Percentiles rank a stretch among this genome's conserved stretches.
Evolutionary conservation across 1,140 invertebrate genomes (phyloP).

Genomic region (Sipha flava): DNA sequence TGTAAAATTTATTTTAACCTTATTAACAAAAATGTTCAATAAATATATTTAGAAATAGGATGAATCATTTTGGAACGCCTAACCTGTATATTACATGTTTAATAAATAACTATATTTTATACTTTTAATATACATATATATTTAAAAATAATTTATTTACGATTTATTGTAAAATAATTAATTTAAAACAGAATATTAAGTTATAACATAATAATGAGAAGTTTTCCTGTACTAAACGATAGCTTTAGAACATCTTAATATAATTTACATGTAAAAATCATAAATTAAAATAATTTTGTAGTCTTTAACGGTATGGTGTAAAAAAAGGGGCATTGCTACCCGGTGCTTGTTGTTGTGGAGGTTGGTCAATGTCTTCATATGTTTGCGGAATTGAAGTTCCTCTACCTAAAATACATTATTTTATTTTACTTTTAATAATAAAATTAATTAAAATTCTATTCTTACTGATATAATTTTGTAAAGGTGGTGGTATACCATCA

Average conservation of each 20-base stretch:
- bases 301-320: conserved; percentile 23
- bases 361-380: conserved; percentile 21
- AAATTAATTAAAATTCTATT: background rate
- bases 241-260: background rate
- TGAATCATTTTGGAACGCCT: too few species aligned
- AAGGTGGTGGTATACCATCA: conserved; percentile 17
- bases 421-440: background rate
- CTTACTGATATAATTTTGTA: conserved; percentile 25
- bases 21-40: too few species aligned
- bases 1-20: too few species aligned
- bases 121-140: background rate
- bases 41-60: too few species aligned
- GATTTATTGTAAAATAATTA: background rate
- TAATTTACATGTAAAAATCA: background rate
- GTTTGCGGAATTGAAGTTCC: conserved; percentile 7
- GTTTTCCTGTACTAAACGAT: background rate
- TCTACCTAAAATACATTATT: background rate
- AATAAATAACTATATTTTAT: background rate
- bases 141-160: background rate
- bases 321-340: conserved; percentile 15
- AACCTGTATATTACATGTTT: background rate
- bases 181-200: background rate
- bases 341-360: conserved; percentile 4
- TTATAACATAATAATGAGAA: conserved; percentile 10
- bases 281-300: conserved; percentile 9